Conservation (phyloP, 2,888 invertebrate genomes). For the Cyaniris semiargus region DNA sequence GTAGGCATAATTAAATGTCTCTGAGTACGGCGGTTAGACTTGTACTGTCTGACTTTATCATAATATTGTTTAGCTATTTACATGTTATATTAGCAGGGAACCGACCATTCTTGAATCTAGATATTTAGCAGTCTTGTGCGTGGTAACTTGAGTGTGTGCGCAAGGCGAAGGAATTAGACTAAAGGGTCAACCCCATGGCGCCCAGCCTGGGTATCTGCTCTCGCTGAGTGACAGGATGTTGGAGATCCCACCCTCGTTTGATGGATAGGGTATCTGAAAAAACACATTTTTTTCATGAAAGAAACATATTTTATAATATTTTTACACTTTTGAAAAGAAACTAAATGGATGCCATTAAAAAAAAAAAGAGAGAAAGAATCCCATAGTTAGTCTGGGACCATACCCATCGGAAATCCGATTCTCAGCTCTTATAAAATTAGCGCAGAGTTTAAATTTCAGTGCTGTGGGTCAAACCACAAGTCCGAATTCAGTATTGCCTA, state of each 20-base stretch:
- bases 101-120: background rate
- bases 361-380: background rate
- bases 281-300: background rate
- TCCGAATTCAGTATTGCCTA: too few species aligned
- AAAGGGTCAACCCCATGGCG: constrained; percentile 50
- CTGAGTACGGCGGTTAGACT: too few species aligned
- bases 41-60: background rate
- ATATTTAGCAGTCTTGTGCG: constrained; percentile 8
- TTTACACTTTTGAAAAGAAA: too few species aligned
- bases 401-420: too few species aligned
- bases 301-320: too few species aligned
- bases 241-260: constrained; percentile 56
- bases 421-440: too few species aligned
- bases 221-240: constrained; percentile 65
- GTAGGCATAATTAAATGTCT: too few species aligned
- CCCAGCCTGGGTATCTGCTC: constrained; percentile 55
- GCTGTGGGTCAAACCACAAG: too few species aligned
- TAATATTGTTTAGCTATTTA: too few species aligned
- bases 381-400: too few species aligned
- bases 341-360: background rate
- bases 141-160: background rate
- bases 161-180: constrained; percentile 14
- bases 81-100: too few species aligned
- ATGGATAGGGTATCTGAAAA: constrained; percentile 55
- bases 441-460: too few species aligned